Evolutionary conservation across 2,797 vertebrate species (phyloP).

Genomic region (Delichon dasypus): DNA sequence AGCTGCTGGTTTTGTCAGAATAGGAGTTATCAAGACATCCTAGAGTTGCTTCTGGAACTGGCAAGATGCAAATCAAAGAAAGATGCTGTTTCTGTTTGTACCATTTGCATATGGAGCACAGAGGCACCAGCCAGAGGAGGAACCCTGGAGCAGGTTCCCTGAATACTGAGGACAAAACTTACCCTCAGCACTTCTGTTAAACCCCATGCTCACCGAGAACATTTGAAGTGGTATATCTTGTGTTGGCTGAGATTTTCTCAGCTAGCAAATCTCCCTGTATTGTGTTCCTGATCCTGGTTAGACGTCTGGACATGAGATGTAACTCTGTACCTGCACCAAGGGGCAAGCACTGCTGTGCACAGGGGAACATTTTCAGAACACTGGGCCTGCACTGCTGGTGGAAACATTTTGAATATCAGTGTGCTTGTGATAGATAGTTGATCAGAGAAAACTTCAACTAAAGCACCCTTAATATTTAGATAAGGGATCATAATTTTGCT

Average conservation of each 20-base stretch:
- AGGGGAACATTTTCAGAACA: not conserved
- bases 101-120: not conserved
- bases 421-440: not conserved
- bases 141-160: not conserved
- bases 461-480: not conserved
- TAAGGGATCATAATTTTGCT: not conserved
- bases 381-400: not conserved
- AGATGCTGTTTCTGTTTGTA: not conserved
- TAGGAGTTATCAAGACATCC: not conserved
- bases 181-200: not conserved
- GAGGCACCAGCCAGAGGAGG: not conserved
- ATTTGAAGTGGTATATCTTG: not conserved
- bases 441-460: not conserved
- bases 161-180: not conserved
- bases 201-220: not conserved
- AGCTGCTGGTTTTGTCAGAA: not conserved
- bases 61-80: not conserved
- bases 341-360: accelerated
- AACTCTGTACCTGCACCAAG: not conserved
- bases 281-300: not conserved
- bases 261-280: not conserved
- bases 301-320: accelerated
- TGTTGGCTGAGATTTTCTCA: not conserved
- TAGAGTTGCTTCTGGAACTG: not conserved
- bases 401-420: not conserved